These are phyloP conservation scores for Cygnus atratus DNA, from an alignment of 2,113 vertebrate species.

Conservation along the genomic window DNA sequence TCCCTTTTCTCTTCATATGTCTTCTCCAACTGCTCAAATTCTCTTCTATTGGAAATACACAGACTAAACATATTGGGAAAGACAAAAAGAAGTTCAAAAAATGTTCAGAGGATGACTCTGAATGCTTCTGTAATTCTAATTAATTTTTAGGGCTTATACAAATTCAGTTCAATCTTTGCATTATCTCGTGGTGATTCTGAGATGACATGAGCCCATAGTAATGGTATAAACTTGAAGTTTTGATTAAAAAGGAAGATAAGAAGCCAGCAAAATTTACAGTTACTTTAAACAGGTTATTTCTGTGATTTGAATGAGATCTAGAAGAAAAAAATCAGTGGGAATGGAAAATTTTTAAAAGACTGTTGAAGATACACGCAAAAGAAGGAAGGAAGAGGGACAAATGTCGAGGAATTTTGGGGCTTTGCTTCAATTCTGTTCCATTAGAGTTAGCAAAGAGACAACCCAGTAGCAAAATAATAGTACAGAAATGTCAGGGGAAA, in stretches of 20 bases:
- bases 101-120: background rate
- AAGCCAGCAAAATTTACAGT: background rate
- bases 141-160: conserved; percentile 37
- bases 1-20: background rate
- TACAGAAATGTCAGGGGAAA: background rate
- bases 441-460: background rate
- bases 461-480: background rate
- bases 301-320: background rate
- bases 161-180: background rate
- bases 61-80: background rate
- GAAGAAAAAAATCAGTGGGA: background rate
- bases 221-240: background rate
- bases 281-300: background rate
- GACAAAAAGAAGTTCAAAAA: background rate
- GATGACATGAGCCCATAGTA: background rate
- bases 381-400: background rate
- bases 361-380: background rate
- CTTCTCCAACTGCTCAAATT: background rate
- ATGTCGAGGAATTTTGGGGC: background rate
- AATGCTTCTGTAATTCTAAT: conserved; percentile 10
- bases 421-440: conserved; percentile 6
- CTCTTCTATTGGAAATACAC: background rate
- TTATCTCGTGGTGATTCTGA: background rate
- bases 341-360: background rate
- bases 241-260: background rate